Percentiles rank a stretch among this genome's conserved stretches.
Evolutionary conservation across 2,797 vertebrate genomes (phyloP).

Genomic region (Serranus cabrilla): DNA sequence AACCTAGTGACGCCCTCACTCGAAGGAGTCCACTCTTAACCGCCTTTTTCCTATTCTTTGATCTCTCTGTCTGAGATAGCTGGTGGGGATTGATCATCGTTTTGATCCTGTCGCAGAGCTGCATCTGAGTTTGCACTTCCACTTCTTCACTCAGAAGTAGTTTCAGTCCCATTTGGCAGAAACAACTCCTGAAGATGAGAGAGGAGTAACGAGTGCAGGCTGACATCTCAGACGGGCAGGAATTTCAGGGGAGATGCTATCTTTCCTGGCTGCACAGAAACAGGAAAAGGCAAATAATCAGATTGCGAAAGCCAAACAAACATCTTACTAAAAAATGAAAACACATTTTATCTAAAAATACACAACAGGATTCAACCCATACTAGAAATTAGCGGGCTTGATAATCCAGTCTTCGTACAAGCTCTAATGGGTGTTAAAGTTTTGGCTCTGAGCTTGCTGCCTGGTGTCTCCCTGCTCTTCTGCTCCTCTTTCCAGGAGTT

Average conservation of each 20-base stretch:
- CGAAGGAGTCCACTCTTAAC: slow-evolving; percentile 33
- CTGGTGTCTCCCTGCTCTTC: slow-evolving; percentile 27
- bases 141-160: slow-evolving; percentile 30
- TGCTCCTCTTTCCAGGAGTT: slow-evolving; percentile 50
- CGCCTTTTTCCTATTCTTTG: slow-evolving; percentile 24
- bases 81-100: slow-evolving; percentile 44
- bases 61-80: slow-evolving; percentile 28
- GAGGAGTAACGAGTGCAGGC: slow-evolving; percentile 58
- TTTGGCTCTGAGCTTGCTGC: slow-evolving; percentile 28
- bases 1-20: slow-evolving; percentile 22
- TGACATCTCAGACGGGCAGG: slow-evolving; percentile 58
- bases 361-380: neutral
- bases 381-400: slow-evolving; percentile 3
- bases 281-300: slow-evolving; percentile 42
- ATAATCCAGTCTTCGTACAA: slow-evolving; percentile 9
- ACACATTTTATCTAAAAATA: slow-evolving; percentile 6
- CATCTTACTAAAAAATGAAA: slow-evolving; percentile 7
- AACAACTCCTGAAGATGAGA: slow-evolving; percentile 57
- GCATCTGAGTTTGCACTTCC: slow-evolving; percentile 34
- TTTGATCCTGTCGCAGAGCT: slow-evolving; percentile 51
- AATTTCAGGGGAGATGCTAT: slow-evolving; percentile 77
- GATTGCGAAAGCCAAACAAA: slow-evolving; percentile 27
- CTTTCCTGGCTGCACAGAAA: slow-evolving; percentile 54
- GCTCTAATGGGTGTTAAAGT: slow-evolving; percentile 1
- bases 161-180: slow-evolving; percentile 59